Evolutionary conservation across 2,113 vertebrate species (phyloP).

Genomic region (Heterocephalus glaber): DNA sequence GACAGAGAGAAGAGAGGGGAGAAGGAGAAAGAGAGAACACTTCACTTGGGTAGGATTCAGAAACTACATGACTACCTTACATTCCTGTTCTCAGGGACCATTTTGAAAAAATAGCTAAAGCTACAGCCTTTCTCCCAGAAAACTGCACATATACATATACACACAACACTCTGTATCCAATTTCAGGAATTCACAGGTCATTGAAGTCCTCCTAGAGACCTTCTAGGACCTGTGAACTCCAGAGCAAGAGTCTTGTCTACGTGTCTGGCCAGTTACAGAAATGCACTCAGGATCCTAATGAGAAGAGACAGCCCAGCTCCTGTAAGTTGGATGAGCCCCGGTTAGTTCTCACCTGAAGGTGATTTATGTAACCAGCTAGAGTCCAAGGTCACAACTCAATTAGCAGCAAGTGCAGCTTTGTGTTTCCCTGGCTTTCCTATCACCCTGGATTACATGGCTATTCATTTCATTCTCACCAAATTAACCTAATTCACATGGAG

Average conservation of each 20-base stretch:
- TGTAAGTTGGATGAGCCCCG: neutral
- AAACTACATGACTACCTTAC: neutral
- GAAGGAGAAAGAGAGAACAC: too few species aligned
- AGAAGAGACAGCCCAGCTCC: neutral
- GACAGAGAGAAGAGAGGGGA: neutral
- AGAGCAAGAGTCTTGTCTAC: neutral
- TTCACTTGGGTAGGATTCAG: neutral
- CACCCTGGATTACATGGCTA: conserved; percentile 69
- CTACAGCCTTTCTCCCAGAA: neutral
- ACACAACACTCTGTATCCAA: neutral
- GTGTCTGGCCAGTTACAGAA: conserved; percentile 30
- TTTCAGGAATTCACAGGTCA: neutral
- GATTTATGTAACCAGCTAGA: conserved; percentile 67
- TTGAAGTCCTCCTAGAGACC: neutral
- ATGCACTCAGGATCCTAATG: conserved; percentile 45
- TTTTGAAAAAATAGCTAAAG: conserved; percentile 37
- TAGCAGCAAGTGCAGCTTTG: conserved; percentile 32
- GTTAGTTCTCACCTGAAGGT: conserved; percentile 59
- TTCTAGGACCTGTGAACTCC: neutral
- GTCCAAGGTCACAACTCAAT: conserved; percentile 35
- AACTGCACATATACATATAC: neutral
- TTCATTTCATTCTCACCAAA: conserved; percentile 82
- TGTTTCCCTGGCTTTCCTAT: conserved; percentile 39
- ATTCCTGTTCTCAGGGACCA: neutral
- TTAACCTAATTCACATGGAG: conserved; percentile 81